phyloP scores from a whole-genome alignment of 2,113 vertebrate species.

The Bubo bubo region DNA sequence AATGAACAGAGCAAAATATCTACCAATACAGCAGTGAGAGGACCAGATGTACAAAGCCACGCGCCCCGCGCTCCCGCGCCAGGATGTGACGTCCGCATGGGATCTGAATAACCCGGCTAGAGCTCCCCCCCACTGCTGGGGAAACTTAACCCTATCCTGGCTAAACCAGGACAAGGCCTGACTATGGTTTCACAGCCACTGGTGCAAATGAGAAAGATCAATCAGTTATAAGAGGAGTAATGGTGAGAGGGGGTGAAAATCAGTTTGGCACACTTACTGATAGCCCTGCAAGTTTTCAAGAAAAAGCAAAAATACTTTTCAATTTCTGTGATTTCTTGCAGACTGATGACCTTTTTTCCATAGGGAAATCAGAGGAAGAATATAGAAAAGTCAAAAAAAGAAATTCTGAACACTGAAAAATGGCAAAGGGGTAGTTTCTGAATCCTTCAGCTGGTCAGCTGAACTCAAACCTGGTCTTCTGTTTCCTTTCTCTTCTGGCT shows the following conservation, averaged over 20 bases:
- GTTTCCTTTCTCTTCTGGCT: not conserved
- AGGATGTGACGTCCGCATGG: too few relatives aligned
- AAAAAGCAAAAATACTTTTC: not conserved
- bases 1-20: too few relatives aligned
- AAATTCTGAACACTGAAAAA: not conserved
- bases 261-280: not conserved
- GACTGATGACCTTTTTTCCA: not conserved
- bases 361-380: not conserved
- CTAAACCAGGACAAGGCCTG: not conserved
- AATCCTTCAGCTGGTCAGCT: not conserved
- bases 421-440: not conserved
- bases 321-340: not conserved
- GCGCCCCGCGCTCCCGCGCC: too few relatives aligned
- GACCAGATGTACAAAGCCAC: too few relatives aligned
- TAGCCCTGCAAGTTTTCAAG: not conserved
- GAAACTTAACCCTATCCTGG: too few relatives aligned
- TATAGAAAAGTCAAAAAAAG: not conserved
- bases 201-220: not conserved
- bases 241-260: not conserved
- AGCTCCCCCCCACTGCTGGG: too few relatives aligned
- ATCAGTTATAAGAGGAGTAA: not conserved
- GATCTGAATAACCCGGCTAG: too few relatives aligned
- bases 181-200: not conserved
- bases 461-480: not conserved
- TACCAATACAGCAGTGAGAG: too few relatives aligned